Evolutionary conservation across 2,888 invertebrate genomes (phyloP).

Genomic region (Notodonta ziczac): DNA sequence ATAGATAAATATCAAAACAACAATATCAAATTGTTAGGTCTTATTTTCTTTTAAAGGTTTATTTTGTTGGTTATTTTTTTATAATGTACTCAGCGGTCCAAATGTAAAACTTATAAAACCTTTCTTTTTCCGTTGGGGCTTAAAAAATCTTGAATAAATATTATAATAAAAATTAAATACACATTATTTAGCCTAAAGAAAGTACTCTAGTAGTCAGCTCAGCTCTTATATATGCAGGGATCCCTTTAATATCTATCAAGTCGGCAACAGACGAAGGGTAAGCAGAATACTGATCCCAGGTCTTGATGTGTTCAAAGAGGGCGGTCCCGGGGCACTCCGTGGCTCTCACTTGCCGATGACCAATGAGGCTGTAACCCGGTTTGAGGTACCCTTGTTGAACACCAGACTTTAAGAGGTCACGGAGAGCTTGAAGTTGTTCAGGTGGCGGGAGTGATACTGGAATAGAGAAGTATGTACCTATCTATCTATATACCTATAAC

Average conservation of each 20-base stretch:
- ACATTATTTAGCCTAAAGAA: too few species aligned
- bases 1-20: too few species aligned
- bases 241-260: constrained; percentile 44
- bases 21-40: too few species aligned
- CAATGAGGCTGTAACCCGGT: constrained; percentile 32
- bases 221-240: constrained; percentile 38
- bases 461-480: neutral
- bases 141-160: too few species aligned
- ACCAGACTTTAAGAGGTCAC: neutral
- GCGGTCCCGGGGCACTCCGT: constrained; percentile 88
- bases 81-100: too few species aligned
- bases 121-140: too few species aligned
- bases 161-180: too few species aligned
- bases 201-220: neutral
- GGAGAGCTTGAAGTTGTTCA: neutral
- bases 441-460: neutral
- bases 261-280: constrained; percentile 54
- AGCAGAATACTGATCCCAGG: constrained; percentile 83
- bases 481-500: too few species aligned
- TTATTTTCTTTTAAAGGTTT: too few species aligned
- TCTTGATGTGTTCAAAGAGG: constrained; percentile 84
- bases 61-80: too few species aligned
- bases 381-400: constrained; percentile 2
- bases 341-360: constrained; percentile 55
- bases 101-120: too few species aligned